These are phyloP conservation scores for Linurgus olivaceus DNA, from an alignment of 2,797 vertebrate species.

Conservation along the genomic window DNA sequence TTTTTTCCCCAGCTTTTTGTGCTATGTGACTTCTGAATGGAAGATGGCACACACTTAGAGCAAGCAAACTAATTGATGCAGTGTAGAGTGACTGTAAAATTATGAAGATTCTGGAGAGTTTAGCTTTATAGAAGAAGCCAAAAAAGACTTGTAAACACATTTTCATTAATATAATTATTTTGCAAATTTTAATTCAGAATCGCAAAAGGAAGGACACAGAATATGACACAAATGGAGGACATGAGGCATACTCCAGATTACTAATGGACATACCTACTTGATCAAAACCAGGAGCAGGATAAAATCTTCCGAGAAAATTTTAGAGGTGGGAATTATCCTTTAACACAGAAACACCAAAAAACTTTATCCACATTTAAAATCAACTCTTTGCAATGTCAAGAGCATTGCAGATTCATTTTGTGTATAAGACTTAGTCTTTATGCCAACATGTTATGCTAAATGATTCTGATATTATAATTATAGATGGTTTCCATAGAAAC, in stretches of 20 bases:
- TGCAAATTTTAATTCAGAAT: not conserved
- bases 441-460: not conserved
- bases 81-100: not conserved
- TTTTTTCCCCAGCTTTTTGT: not conserved
- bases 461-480: conserved; percentile 46
- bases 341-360: not conserved
- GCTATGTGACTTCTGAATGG: not conserved
- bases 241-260: not conserved
- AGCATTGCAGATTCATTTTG: not conserved
- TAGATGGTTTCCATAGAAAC: conserved; percentile 54
- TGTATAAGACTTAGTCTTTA: not conserved
- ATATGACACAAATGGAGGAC: not conserved
- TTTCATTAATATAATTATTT: not conserved
- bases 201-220: not conserved
- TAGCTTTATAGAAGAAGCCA: not conserved
- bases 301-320: not conserved
- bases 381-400: not conserved
- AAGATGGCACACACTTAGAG: not conserved
- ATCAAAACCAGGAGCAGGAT: not conserved
- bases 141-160: not conserved
- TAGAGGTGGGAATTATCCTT: not conserved
- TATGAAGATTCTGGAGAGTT: not conserved
- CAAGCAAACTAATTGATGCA: not conserved
- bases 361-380: not conserved
- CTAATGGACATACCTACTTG: not conserved